Conservation (phyloP, 2,797 vertebrate genomes). For the Parotocinclus haroldoi region DNA sequence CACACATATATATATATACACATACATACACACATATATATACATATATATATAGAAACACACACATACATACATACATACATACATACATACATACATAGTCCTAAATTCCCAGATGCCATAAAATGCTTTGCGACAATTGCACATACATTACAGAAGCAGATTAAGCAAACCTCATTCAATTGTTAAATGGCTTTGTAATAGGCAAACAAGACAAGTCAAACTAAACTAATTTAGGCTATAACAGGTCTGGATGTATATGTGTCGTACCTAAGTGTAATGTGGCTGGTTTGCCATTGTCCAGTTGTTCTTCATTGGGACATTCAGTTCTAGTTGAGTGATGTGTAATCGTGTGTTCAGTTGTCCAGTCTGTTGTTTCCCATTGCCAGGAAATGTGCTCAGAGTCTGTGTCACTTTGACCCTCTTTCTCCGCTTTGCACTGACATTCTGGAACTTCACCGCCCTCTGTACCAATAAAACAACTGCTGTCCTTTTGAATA, state of each 20-base stretch:
- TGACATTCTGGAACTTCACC: conserved; percentile 19
- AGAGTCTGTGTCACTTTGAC: conserved; percentile 40
- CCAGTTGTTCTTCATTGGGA: conserved; percentile 48
- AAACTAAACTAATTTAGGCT: conserved; percentile 22
- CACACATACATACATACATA: too few species aligned
- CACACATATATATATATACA: too few species aligned
- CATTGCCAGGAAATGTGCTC: conserved; percentile 67
- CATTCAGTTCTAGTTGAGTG: conserved; percentile 48
- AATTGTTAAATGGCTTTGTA: conserved; percentile 6
- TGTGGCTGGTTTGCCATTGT: conserved; percentile 33
- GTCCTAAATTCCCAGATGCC: too few species aligned
- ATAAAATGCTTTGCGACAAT: too few species aligned
- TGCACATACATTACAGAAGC: neutral
- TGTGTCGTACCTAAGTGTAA: conserved; percentile 22
- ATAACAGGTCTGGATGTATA: conserved; percentile 45
- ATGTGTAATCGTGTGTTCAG: conserved; percentile 46
- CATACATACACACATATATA: too few species aligned
- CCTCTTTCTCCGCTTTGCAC: conserved; percentile 6
- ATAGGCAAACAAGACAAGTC: conserved; percentile 18
- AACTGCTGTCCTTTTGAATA: conserved; percentile 16
- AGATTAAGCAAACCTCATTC: neutral
- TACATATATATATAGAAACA: too few species aligned
- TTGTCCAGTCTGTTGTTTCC: conserved; percentile 65
- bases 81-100: too few species aligned
- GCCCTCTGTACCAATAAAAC: conserved; percentile 9